Evolutionary conservation across 1,140 invertebrate genomes (phyloP).

Genomic region (Hypsibius dujardini): DNA sequence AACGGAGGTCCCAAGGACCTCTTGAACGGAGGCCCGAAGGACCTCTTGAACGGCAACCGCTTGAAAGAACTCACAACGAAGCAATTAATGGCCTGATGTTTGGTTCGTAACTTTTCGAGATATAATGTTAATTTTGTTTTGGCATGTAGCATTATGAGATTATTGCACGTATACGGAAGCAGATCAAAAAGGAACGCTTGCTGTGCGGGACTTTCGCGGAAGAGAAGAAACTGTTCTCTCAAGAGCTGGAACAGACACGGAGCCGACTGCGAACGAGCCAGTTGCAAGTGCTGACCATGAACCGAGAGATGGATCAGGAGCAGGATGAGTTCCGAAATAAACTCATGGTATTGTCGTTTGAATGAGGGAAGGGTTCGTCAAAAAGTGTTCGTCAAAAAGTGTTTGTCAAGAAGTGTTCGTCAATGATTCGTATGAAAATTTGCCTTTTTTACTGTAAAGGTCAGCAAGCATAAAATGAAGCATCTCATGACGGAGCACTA

Average conservation of each 20-base stretch:
- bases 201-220: neutral
- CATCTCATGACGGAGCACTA: neutral
- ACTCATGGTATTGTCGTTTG: neutral
- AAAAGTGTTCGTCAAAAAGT: no score
- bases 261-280: neutral
- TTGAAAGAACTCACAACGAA: neutral
- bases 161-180: neutral
- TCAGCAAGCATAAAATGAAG: slow-evolving; percentile 3
- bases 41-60: neutral
- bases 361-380: no score
- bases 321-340: neutral
- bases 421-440: neutral
- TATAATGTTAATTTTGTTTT: neutral
- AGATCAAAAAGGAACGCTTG: neutral
- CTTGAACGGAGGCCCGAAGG: neutral
- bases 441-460: neutral
- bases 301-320: neutral
- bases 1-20: no score
- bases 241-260: neutral
- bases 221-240: neutral
- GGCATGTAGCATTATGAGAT: neutral
- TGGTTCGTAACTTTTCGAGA: no score
- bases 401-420: neutral
- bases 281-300: neutral
- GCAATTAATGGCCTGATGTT: neutral